phyloP scores from a whole-genome alignment of 2,113 vertebrate species.

The Trichechus manatus region DNA sequence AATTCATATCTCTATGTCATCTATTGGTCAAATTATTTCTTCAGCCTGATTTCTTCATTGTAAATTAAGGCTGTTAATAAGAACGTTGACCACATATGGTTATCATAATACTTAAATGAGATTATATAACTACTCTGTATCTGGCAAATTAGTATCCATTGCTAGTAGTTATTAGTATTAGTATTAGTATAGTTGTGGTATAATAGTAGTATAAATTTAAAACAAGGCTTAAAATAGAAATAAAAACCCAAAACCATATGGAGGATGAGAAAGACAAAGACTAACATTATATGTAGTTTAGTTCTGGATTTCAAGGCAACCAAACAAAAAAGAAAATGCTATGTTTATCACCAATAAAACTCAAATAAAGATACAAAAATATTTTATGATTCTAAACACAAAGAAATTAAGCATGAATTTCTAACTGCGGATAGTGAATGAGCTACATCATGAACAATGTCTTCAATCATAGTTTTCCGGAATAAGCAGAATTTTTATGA shows the following conservation, averaged over 20 bases:
- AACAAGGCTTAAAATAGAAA: not conserved
- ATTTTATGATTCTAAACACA: not conserved
- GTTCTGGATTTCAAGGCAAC: not conserved
- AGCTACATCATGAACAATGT: not conserved
- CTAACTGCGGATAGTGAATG: not conserved
- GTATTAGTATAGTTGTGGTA: not conserved
- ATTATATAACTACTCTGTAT: not conserved
- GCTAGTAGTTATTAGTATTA: not conserved
- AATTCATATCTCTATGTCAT: not conserved
- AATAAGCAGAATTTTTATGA: not conserved
- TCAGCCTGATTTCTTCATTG: not conserved
- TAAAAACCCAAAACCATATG: not conserved
- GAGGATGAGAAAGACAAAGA: not conserved
- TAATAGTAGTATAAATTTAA: not conserved
- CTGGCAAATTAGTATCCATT: not conserved
- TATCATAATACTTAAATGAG: not conserved
- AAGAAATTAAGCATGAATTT: not conserved
- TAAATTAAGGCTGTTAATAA: not conserved
- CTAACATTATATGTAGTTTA: not conserved
- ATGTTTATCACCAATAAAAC: not conserved
- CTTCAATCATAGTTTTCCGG: not conserved
- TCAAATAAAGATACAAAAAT: not conserved
- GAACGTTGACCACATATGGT: not conserved
- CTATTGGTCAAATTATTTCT: not conserved
- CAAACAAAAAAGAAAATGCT: not conserved